Evolutionary conservation across 2,797 vertebrate genomes (phyloP), one percentile per base, ranked within the genome.

Genomic region (Cephalopachus bancanus): DNA sequence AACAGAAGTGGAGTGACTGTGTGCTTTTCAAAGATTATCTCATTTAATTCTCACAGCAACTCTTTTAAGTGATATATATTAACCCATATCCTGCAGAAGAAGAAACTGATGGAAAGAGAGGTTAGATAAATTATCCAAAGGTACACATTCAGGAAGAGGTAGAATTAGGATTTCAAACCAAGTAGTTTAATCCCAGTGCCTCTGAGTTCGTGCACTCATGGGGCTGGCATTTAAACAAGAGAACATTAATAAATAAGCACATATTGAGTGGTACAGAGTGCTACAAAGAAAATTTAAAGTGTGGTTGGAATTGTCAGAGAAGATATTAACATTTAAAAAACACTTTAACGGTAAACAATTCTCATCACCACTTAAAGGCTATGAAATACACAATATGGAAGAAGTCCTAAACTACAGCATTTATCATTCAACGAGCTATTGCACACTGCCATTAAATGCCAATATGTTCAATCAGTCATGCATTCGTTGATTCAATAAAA

Each of bases 21-120:
- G 28, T 55, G 59, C 16, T 93, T 79, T 74, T 60, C 65, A 93
- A 93, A 74, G 10, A 92, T 59, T 51, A 83, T 78, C 51, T 80
- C 10, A 64, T 75, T 57, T 74, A 91, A 67, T 90, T 83, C 60
- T 86, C n/a, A 44, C n/a, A 37, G 10, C 10, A 87, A 10, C 53
- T 44, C 1, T 37, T 59, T 62, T 79, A 87, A 91, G 59, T 3
- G 9, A 17, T 87, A 86, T 90, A 16, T 67, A 24, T 49, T 60
- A 72, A 10, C 9, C 20, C 12, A 4, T 51, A 15, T n/a, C 19
- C 49, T 91, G 55, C 59, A 86, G 78, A 44, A 65, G 14, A 84
- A 59, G 51, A 79, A 86, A 33, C 9, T 85, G 60, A 81, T 83
- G 49, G 65, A 20, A 72, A 84, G 28, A 80, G 20, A 49, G 16